Percentiles rank a stretch among this genome's conserved stretches.
phyloP scores from a whole-genome alignment of 2,113 vertebrate genomes.

The Scomber scombrus region DNA sequence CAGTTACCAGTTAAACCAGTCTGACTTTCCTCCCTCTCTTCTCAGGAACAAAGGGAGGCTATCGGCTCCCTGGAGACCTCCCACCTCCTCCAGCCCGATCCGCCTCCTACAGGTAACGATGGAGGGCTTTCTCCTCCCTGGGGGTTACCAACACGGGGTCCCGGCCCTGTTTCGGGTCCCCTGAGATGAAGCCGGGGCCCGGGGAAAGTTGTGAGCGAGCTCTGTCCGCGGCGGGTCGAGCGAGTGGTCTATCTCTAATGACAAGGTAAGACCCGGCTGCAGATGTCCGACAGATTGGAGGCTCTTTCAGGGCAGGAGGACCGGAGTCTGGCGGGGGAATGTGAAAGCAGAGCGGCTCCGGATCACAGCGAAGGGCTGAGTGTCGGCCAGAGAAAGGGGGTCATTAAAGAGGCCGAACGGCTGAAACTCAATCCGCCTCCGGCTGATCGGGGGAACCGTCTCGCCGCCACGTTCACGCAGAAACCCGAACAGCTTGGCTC shows the following conservation, averaged over 20 bases:
- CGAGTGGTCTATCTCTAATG: conserved; percentile 81
- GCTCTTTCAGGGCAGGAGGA: conserved; percentile 50
- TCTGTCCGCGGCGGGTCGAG: conserved; percentile 49
- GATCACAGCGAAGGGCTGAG: conserved; percentile 45
- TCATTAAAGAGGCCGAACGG: conserved; percentile 77
- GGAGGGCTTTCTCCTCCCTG: conserved; percentile 44
- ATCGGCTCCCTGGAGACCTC: conserved; percentile 59
- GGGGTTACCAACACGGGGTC: conserved; percentile 60
- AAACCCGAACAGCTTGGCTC: conserved; percentile 75
- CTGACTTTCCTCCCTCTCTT: conserved; percentile 56
- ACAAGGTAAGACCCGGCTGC: conserved; percentile 79
- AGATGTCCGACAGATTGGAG: conserved; percentile 87
- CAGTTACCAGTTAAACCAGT: conserved; percentile 65
- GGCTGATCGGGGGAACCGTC: conserved; percentile 42
- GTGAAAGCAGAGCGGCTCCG: conserved; percentile 58
- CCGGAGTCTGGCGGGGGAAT: conserved; percentile 54
- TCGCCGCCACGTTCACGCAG: conserved; percentile 39
- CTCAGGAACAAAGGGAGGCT: conserved; percentile 74
- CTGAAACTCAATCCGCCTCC: conserved; percentile 75
- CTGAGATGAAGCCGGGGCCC: conserved; percentile 55
- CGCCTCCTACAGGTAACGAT: conserved; percentile 61
- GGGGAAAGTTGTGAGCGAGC: conserved; percentile 67
- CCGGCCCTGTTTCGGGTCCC: conserved; percentile 61
- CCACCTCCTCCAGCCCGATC: conserved; percentile 30
- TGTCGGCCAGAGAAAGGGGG: conserved; percentile 58